Base-by-base conservation (phyloP, 1,140 invertebrate species). In the Penaeus chinensis region DNA sequence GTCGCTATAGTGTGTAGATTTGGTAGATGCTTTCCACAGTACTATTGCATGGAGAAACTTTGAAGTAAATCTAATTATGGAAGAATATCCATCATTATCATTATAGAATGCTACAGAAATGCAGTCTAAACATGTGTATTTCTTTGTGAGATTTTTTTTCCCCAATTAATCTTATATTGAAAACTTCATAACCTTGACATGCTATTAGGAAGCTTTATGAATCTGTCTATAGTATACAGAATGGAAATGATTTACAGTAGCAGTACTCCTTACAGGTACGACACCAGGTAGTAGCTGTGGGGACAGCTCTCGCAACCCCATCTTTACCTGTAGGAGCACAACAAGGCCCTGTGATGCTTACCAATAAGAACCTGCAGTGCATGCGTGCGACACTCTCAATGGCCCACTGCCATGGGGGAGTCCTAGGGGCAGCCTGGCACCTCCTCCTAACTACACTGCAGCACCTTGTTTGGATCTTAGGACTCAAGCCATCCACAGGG, bases 401-500 rank as follows among this genome's bases (percentile, higher is more conserved):
- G 61, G 98, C 98, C 4, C 96, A 98, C 91, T 96, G 96, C 90
- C 97, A 99, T 93, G 98, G 98, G 2, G 95, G 96, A 90, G 96
- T 98, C 89, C 93, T 99, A 24, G 97, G 97, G 69, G 95, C 96
- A 85, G 97, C 98, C 0, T 99, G 98, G 98, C 96, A 99, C 91
- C 95, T 99, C 62, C 96, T 99, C 5, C 94, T 99, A 18, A 98
- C 98, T 24, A 99, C 98, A 7, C 92, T 99, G 32, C 98, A 99
- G 94, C 98, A 99, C 93, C 93, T 99, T 88, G 97, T 98, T 0
- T 99, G 98, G 98, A 99, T 99, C 91, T 93, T 99, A n/a, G 98
- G 98, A 0, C 92, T 99, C 69, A 99, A 99, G 92, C 96, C 97
- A 3, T 97, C 97, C 0, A 96, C 96, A 1, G 97, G 97, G 20